Evolutionary conservation across 2,113 vertebrate species (phyloP).

Genomic region (Diphyllodes magnificus): DNA sequence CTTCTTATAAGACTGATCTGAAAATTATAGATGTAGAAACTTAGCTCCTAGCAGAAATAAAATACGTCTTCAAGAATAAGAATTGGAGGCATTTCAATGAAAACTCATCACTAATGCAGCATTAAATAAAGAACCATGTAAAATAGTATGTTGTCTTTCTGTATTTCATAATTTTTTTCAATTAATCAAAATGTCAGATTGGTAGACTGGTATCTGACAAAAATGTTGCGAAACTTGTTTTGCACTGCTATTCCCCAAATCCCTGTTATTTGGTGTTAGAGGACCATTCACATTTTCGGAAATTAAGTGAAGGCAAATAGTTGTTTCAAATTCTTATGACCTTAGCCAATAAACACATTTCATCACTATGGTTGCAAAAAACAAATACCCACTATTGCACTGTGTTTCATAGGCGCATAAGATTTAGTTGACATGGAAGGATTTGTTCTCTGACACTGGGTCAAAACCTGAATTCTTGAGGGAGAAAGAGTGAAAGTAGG

Average conservation of each 20-base stretch:
- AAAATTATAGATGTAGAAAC: not conserved
- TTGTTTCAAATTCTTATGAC: conserved; percentile 13
- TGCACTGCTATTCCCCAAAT: not conserved
- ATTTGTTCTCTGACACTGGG: not conserved
- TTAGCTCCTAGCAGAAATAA: not conserved
- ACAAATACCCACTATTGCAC: conserved; percentile 30
- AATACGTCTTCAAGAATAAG: not conserved
- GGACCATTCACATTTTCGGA: not conserved
- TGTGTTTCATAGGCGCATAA: not conserved
- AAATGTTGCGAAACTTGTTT: conserved; percentile 3
- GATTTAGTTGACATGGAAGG: not conserved
- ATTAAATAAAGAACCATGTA: not conserved
- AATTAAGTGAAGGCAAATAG: conserved; percentile 29
- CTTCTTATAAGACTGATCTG: not conserved
- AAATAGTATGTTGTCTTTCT: not conserved
- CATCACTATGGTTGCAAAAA: conserved; percentile 57
- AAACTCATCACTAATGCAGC: not conserved
- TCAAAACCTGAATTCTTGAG: not conserved
- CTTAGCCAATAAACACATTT: conserved; percentile 53
- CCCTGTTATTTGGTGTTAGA: not conserved
- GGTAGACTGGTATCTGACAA: not conserved
- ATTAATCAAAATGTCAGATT: not conserved
- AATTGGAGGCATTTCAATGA: not conserved
- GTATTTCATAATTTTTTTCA: not conserved
- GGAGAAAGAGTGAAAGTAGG: not conserved